phyloP scores from a whole-genome alignment of 2,113 vertebrate species.

The Chroicocephalus ridibundus region DNA sequence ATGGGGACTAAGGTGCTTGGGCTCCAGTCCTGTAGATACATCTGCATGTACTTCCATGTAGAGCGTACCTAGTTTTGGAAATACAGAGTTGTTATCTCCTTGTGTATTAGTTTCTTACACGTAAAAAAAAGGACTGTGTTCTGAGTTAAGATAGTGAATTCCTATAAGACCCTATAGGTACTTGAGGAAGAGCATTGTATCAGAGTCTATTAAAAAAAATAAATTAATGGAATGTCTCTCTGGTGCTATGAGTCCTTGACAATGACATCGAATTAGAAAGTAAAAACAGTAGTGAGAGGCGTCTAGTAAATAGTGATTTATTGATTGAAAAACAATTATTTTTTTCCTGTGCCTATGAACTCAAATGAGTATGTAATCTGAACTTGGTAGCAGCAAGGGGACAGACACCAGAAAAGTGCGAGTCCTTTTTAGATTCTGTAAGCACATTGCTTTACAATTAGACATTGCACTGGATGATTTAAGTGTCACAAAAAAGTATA shows the following conservation, averaged over 20 bases:
- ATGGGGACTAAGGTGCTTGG: neutral
- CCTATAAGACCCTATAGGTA: neutral
- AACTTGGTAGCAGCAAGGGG: neutral
- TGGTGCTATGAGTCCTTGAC: neutral
- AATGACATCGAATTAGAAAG: neutral
- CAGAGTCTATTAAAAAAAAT: neutral
- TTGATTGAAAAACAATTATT: neutral
- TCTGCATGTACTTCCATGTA: neutral
- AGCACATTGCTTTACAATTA: neutral
- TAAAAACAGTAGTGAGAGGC: neutral
- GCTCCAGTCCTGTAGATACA: neutral
- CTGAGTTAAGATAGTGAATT: neutral
- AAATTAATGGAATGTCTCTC: neutral
- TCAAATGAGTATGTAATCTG: neutral
- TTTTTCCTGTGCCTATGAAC: neutral
- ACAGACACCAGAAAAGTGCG: neutral
- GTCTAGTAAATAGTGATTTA: neutral
- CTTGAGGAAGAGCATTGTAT: neutral
- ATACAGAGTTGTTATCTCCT: neutral
- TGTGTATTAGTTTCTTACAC: neutral
- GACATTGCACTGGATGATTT: neutral
- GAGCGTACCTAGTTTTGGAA: neutral
- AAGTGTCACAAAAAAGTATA: neutral
- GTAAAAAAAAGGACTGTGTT: neutral
- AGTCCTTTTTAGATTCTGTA: neutral